These are phyloP conservation scores for Nematostella vectensis DNA, from an alignment of 92 coral and sea anemone species.

Conservation along the genomic window DNA sequence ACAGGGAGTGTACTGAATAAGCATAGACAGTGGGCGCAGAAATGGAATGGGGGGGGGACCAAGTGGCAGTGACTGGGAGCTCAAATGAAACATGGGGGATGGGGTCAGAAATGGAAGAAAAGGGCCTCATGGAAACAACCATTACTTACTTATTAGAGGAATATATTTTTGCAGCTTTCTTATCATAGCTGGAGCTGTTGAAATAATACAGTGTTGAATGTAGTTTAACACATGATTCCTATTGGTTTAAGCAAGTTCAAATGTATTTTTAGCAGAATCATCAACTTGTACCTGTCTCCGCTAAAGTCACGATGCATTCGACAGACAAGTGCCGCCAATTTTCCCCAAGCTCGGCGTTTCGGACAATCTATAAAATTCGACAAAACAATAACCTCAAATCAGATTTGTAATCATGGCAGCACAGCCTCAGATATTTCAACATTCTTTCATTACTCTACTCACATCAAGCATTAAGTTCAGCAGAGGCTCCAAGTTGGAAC, in stretches of 20 bases:
- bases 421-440: background rate
- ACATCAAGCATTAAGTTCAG: conserved; percentile 77
- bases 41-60: too few relatives aligned
- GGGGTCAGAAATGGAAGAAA: too few relatives aligned
- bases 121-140: too few relatives aligned
- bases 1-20: too few relatives aligned
- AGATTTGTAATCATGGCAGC: background rate
- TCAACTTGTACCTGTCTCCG: conserved; percentile 94
- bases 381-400: background rate
- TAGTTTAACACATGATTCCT: too few relatives aligned
- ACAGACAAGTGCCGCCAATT: conserved; percentile 83
- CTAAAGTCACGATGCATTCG: conserved; percentile 93
- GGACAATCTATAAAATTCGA: conserved; percentile 48
- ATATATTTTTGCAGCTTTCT: conserved; percentile 81
- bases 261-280: too few relatives aligned
- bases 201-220: background rate
- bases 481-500: conserved; percentile 72
- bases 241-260: too few relatives aligned
- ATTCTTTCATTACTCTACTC: conserved; percentile 6
- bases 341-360: conserved; percentile 62
- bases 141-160: conserved; percentile 75
- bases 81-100: too few relatives aligned
- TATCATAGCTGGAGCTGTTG: conserved; percentile 93
- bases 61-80: too few relatives aligned
- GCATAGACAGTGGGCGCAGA: too few relatives aligned